Evolutionary conservation across 2,797 vertebrate genomes (phyloP).

Genomic region (Dryobates pubescens): DNA sequence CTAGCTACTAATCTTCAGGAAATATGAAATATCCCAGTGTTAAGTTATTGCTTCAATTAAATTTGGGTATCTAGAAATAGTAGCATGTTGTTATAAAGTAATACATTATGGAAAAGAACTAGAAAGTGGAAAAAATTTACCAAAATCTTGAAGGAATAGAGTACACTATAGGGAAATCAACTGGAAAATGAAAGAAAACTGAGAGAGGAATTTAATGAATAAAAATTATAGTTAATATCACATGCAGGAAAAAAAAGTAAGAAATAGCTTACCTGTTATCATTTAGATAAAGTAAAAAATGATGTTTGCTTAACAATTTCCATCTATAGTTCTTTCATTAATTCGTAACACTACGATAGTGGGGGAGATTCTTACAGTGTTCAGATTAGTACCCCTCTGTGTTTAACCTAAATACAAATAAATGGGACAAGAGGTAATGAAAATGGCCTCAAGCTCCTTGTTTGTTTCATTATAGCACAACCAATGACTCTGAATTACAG

Average conservation of each 20-base stretch:
- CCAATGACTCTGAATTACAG: neutral
- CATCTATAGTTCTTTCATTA: neutral
- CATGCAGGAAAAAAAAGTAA: neutral
- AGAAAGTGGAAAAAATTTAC: neutral
- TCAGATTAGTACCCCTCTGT: neutral
- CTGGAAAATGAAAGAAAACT: slow-evolving; percentile 7
- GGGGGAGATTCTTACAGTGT: neutral
- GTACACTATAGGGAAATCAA: neutral
- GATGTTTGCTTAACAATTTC: neutral
- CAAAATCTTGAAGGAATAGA: slow-evolving; percentile 22
- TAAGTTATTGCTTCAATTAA: slow-evolving; percentile 31
- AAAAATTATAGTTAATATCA: neutral
- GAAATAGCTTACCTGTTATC: neutral
- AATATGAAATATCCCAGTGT: neutral
- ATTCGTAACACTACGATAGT: neutral
- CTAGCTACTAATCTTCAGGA: slow-evolving; percentile 11
- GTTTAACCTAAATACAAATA: neutral
- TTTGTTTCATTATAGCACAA: neutral
- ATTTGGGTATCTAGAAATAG: neutral
- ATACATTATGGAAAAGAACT: neutral
- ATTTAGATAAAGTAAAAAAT: neutral
- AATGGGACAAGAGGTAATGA: neutral
- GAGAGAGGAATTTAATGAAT: neutral
- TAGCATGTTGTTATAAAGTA: neutral
- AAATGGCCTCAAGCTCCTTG: neutral